Base-by-base conservation (phyloP, 2,797 vertebrate species). In the Tapirus indicus region DNA sequence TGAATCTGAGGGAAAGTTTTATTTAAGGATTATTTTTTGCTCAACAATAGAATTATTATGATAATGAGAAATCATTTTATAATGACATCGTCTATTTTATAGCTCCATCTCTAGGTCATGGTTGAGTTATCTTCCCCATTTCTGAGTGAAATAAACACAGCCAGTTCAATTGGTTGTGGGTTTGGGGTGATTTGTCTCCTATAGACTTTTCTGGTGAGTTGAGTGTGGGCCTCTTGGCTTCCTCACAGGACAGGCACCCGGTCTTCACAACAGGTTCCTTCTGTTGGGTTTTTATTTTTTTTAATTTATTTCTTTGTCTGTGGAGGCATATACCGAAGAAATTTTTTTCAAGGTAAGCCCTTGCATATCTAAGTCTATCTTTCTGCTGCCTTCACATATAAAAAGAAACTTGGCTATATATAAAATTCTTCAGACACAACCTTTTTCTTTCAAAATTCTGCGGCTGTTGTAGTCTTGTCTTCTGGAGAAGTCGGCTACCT, bases 401-500 rank as follows among this genome's bases (percentile, higher is more conserved):
- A 80, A 79, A 58, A 75, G 68, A 86, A 80, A 47, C 23, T n/a
- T 66, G 17, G 17, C 49, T 20, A 0, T 21, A 38, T 49, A 21
- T 23, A n/a, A 38, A 21, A 54, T 11, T 92, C 62, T 71, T 69
- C 69, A 49, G 25, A 47, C 12, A 29, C 35, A 71, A 54, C 29
- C 3, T 75, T 71, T 91, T 54, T 56, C 83, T 35, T 88, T 77
- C 35, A 62, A 58, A 91, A 83, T 52, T 35, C n/a, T 86, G 72
- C 41, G n/a, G 58, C 64, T 38, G 10, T 35, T 44, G 9, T 29
- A 62, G 49, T 62, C 52, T 35, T 35, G 29, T 77, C 16, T 77
- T 87, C 60, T 47, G 35, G 21, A 9, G 35, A 71, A 75, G 52
- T 54, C 7, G 1, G 35, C 29, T 78, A 25, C 16, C 13, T 12